A percentile compares a stretch with the other conserved stretches of the same genome.
Conservation (phyloP, 2,113 vertebrate species). For the Tupaia chinensis region DNA sequence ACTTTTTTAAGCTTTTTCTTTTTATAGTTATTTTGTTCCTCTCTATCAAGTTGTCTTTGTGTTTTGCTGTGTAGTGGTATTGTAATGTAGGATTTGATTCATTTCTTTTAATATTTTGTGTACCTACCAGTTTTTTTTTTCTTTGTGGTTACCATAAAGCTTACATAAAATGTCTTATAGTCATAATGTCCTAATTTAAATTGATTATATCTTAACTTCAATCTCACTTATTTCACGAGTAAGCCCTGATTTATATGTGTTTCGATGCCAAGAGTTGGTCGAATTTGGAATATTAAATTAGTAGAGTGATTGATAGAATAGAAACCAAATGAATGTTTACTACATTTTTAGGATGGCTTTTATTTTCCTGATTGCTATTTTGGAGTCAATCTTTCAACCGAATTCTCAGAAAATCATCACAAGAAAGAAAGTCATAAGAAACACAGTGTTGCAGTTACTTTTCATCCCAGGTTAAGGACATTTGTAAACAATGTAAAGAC, state of each 20-base stretch:
- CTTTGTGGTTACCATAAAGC: no score
- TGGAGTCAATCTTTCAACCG: neutral
- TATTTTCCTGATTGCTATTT: slow-evolving; percentile 27
- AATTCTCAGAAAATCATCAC: neutral
- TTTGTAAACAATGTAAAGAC: slow-evolving; percentile 57
- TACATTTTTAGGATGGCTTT: neutral
- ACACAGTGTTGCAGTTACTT: neutral
- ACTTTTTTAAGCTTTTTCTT: no score
- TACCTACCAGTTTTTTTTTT: no score
- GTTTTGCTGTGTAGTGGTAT: no score
- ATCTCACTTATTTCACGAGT: neutral
- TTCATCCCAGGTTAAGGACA: slow-evolving; percentile 4
- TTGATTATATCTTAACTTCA: neutral
- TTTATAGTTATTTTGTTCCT: no score
- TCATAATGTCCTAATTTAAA: no score
- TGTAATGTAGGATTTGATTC: no score
- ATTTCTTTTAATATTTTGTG: no score
- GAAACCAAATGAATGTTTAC: slow-evolving; percentile 29
- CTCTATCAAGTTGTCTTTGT: no score
- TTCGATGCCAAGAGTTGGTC: neutral
- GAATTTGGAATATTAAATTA: slow-evolving; percentile 49
- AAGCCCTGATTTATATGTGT: neutral
- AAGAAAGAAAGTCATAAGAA: slow-evolving; percentile 15
- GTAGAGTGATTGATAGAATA: slow-evolving; percentile 11
- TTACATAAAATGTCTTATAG: no score